Evolutionary conservation across 2,113 vertebrate genomes (phyloP), one percentile per base, ranked within the genome.

Genomic region (Gallinago jamesoni): DNA sequence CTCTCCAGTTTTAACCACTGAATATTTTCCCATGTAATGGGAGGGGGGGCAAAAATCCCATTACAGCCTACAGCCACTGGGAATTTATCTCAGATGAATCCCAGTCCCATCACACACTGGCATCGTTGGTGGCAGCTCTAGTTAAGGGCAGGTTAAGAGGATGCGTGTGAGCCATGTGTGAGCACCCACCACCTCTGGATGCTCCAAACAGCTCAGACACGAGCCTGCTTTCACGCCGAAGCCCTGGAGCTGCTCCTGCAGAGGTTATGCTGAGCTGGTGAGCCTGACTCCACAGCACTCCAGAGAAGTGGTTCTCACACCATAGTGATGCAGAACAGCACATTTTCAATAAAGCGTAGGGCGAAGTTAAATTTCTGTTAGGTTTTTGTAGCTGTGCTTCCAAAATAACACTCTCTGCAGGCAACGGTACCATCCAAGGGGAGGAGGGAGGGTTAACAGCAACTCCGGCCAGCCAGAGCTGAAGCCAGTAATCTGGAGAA

Each of bases 201-300:
- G 62, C 41, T 62, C 28, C 28, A 1, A 69, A 22, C n/a, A 59
- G 17, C 6, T 39, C 43, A 57, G 39, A 30, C 23, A 9, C 7
- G 14, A 59, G 27, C 31, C 27, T 1, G 1, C 20, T 37, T 25
- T 43, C 63, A n/a, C 0, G 2, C 13, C 1, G 3, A 37, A 55
- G 68, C 22, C 41, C 10, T 0, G 35, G 33, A 76, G 76, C 53
- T 72, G 5, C 12, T 87, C 50, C 9, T 56, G 33, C 55, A 35
- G 55, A 73, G 41, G 50, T 48, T 53, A 14, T 22, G 60, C 47
- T 52, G 50, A 87, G 59, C 50, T 60, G 52, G 22, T 55, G 39
- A 73, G 16, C 24, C 24, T 10, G 13, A 10, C 27, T n/a, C 41
- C 45, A 12, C 12, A 7, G 28, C 53, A 16, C 50, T 37, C 73